A percentile compares a stretch with the other conserved stretches of the same genome.
These are phyloP conservation scores for Lasioglossum pauxillum DNA, from an alignment of 2,888 invertebrate genomes.

Conservation along the genomic window DNA sequence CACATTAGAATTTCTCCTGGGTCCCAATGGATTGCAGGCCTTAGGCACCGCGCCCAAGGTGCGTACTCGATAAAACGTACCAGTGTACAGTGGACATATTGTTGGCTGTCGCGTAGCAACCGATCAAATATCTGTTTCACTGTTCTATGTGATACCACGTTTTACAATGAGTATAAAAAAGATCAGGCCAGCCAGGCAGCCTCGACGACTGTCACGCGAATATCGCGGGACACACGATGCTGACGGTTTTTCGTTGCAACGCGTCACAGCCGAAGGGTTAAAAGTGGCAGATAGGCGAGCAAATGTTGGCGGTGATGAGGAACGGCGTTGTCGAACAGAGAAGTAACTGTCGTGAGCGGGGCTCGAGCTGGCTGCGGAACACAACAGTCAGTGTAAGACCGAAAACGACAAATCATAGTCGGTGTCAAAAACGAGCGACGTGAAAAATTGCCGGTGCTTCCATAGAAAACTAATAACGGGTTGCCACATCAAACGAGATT, in stretches of 20 bases:
- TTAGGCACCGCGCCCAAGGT: neutral
- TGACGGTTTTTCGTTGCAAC: neutral
- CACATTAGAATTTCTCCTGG: neutral
- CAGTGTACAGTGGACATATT: neutral
- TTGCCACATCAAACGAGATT: slow-evolving; percentile 76
- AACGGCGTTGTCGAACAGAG: neutral
- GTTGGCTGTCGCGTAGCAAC: neutral
- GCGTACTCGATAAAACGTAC: neutral
- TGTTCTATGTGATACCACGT: neutral
- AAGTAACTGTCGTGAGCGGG: neutral
- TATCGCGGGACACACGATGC: neutral
- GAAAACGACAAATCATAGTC: slow-evolving; percentile 4
- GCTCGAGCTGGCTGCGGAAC: neutral
- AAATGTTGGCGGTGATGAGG: neutral
- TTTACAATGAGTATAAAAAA: neutral
- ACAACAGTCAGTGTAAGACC: neutral
- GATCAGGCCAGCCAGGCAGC: neutral
- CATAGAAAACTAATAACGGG: slow-evolving; percentile 77
- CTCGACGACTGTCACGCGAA: neutral
- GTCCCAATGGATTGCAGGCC: neutral
- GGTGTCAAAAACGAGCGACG: slow-evolving; percentile 62
- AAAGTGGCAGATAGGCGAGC: neutral
- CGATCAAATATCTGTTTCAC: neutral
- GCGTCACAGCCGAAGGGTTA: neutral
- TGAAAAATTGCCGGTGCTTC: slow-evolving; percentile 72